Conservation (phyloP, 2,797 vertebrate genomes). For the Schizothorax lantsangensis region DNA sequence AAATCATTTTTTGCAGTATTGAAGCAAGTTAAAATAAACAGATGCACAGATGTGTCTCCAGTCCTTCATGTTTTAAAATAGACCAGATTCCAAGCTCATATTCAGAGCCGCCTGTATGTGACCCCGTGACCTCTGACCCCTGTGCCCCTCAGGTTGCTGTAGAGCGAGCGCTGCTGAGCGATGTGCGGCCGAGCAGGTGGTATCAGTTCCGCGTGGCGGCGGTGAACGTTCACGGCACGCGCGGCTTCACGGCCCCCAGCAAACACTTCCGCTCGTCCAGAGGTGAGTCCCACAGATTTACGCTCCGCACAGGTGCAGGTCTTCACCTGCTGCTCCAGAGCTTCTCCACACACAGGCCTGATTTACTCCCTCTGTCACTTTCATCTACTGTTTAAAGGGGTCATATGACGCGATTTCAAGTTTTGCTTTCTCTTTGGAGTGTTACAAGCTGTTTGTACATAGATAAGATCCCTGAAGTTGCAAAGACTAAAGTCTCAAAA, state of each 20-base stretch:
- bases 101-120: slow-evolving; percentile 40
- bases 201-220: slow-evolving; percentile 98
- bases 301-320: not conserved
- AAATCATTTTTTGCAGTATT: not conserved
- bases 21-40: not conserved
- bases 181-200: slow-evolving; percentile 92
- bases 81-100: not conserved
- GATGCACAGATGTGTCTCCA: not conserved
- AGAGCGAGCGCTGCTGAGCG: slow-evolving; percentile 84
- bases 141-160: slow-evolving; percentile 87
- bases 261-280: slow-evolving; percentile 94
- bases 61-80: slow-evolving; percentile 2
- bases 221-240: slow-evolving; percentile 93
- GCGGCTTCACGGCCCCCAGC: slow-evolving; percentile 96
- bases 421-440: too few relatives aligned
- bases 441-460: too few relatives aligned
- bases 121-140: slow-evolving; percentile 59
- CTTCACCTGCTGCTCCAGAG: too few relatives aligned
- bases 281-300: slow-evolving; percentile 75
- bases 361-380: not conserved
- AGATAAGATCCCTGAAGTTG: too few relatives aligned
- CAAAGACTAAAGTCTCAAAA: too few relatives aligned
- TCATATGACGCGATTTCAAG: too few relatives aligned
- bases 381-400: not conserved
- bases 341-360: not conserved